Evolutionary conservation across 1,140 invertebrate species (phyloP).

Genomic region (Drosophila watanabei): DNA sequence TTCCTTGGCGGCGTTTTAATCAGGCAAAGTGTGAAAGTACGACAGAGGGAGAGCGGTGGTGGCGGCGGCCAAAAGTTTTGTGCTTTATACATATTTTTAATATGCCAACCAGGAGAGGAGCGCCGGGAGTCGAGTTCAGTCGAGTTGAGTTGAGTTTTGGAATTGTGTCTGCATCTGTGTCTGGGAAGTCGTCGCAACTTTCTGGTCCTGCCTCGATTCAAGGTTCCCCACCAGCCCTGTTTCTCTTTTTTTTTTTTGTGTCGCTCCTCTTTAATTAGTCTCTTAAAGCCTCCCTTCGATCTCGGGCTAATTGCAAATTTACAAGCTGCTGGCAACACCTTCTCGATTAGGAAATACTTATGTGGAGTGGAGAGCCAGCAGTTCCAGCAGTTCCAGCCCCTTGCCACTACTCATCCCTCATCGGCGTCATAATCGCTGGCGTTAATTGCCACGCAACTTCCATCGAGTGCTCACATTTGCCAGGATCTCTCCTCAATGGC

Average conservation of each 20-base stretch:
- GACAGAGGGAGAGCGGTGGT: neutral
- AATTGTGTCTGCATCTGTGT: conserved; percentile 55
- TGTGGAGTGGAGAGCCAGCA: neutral
- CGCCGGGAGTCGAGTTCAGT: conserved; percentile 9
- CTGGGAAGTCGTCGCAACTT: conserved; percentile 53
- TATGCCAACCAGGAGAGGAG: conserved; percentile 50
- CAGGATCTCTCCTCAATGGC: conserved; percentile 38
- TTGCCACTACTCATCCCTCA: no score
- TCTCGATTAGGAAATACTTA: conserved; percentile 7
- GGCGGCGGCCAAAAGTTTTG: conserved; percentile 43
- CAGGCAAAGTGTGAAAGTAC: conserved; percentile 65
- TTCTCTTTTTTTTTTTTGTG: neutral
- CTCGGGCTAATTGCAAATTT: conserved; percentile 11
- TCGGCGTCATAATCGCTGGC: conserved; percentile 37
- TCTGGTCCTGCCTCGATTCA: conserved; percentile 27
- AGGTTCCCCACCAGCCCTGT: conserved; percentile 1
- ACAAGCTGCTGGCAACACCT: conserved; percentile 32
- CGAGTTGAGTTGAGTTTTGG: conserved; percentile 21
- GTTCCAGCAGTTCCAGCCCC: neutral
- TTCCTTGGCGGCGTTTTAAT: conserved; percentile 53
- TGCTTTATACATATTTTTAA: conserved; percentile 63
- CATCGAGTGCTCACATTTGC: conserved; percentile 42
- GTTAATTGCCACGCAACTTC: conserved; percentile 46
- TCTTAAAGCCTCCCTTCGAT: conserved; percentile 6
- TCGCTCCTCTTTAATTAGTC: conserved; percentile 11